These are phyloP conservation scores for Danaus plexippus DNA, from an alignment of 1,140 invertebrate genomes.

Conservation along the genomic window DNA sequence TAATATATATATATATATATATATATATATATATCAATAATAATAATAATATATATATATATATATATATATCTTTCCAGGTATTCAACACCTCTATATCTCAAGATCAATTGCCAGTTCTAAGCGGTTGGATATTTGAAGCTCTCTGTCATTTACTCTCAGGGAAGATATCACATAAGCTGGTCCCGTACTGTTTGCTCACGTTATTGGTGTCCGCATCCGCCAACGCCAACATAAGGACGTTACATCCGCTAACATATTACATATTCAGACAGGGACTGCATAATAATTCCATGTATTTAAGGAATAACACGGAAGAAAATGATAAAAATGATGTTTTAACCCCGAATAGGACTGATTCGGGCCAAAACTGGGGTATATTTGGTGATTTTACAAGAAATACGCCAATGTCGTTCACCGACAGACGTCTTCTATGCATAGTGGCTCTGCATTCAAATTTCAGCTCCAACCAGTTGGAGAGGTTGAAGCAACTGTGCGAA, in stretches of 20 bases:
- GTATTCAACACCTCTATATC: slow-evolving; percentile 63
- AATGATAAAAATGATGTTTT: too few species aligned
- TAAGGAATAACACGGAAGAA: too few species aligned
- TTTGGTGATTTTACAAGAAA: slow-evolving; percentile 32
- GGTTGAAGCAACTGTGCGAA: slow-evolving; percentile 55
- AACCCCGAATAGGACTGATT: neutral
- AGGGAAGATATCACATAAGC: slow-evolving; percentile 42
- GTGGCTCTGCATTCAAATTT: slow-evolving; percentile 57
- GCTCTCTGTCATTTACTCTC: slow-evolving; percentile 55
- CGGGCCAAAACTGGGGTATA: slow-evolving; percentile 28
- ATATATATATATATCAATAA: neutral
- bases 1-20: neutral
- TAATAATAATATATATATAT: neutral
- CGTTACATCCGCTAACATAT: slow-evolving; percentile 35
- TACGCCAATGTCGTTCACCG: slow-evolving; percentile 44
- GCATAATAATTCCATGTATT: slow-evolving; percentile 12
- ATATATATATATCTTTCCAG: slow-evolving; percentile 29
- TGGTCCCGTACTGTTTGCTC: slow-evolving; percentile 51
- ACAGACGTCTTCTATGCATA: slow-evolving; percentile 61
- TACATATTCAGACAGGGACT: slow-evolving; percentile 46
- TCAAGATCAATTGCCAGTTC: slow-evolving; percentile 58
- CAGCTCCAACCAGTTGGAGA: slow-evolving; percentile 46
- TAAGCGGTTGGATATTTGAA: slow-evolving; percentile 69
- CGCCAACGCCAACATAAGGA: slow-evolving; percentile 44
- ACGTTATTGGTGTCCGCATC: slow-evolving; percentile 56